Evolutionary conservation across 2,113 vertebrate genomes (phyloP).

Genomic region (Harpagus bidentatus): DNA sequence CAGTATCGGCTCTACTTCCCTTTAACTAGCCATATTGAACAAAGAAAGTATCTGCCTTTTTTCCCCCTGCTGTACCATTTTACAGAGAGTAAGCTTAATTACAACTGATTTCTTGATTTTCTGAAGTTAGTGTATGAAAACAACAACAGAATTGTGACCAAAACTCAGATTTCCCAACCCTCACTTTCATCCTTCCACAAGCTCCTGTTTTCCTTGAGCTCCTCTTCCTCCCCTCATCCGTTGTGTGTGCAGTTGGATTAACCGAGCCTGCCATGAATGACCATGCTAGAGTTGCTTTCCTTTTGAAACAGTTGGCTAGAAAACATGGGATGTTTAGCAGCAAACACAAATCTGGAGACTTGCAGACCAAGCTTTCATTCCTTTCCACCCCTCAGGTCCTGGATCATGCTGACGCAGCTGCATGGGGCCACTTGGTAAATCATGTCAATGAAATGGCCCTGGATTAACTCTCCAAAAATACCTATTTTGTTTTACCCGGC

Average conservation of each 20-base stretch:
- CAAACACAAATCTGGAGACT: not conserved
- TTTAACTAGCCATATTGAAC: not conserved
- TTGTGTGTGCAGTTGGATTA: not conserved
- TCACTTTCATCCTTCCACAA: not conserved
- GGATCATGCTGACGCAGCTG: not conserved
- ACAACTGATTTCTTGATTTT: not conserved
- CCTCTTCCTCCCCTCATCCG: not conserved
- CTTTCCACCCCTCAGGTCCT: not conserved
- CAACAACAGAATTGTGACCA: not conserved
- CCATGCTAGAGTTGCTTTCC: not conserved
- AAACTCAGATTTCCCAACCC: not conserved
- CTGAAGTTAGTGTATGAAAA: not conserved
- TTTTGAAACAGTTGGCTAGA: not conserved
- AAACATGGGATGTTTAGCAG: not conserved
- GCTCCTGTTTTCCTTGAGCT: not conserved
- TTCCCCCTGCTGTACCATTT: not conserved
- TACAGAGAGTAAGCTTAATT: not conserved
- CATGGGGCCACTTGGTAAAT: fast-evolving
- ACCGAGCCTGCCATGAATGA: not conserved
- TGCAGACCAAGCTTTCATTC: not conserved
- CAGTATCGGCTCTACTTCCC: not conserved
- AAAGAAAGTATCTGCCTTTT: not conserved
- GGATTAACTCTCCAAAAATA: not conserved
- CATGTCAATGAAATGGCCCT: not conserved
- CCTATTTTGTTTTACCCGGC: not conserved